These are phyloP conservation scores for Acanthisitta chloris DNA, from an alignment of 2,113 vertebrate species.

Conservation along the genomic window DNA sequence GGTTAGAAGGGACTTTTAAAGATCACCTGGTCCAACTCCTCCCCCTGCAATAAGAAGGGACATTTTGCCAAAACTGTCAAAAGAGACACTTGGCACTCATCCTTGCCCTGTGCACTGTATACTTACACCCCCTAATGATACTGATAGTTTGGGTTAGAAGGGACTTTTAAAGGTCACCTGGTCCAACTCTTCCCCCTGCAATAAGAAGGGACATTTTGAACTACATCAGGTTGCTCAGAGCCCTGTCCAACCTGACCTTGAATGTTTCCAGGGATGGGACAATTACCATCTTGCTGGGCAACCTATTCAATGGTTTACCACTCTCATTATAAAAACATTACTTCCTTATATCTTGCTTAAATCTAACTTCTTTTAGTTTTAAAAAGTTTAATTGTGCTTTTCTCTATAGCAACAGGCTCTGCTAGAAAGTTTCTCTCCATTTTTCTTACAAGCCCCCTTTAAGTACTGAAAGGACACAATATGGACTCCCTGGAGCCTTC, in stretches of 20 bases:
- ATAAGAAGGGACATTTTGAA: background rate
- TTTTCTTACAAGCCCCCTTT: background rate
- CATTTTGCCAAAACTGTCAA: too few species aligned
- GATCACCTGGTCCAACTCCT: background rate
- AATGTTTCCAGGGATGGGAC: background rate
- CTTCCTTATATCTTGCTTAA: background rate
- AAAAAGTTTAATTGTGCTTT: too few species aligned
- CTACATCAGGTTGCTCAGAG: background rate
- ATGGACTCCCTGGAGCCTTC: background rate
- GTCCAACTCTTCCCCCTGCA: background rate
- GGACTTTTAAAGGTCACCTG: background rate
- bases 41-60: background rate
- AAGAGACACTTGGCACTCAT: too few species aligned
- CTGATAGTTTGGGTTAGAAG: too few species aligned
- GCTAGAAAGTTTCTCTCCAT: background rate
- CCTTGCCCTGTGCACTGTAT: too few species aligned
- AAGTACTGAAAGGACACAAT: background rate
- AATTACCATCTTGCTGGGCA: background rate
- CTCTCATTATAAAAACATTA: rapidly evolving
- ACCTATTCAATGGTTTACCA: background rate
- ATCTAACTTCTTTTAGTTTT: background rate
- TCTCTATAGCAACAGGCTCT: background rate
- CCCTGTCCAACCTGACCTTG: background rate
- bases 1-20: background rate
- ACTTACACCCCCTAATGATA: too few species aligned